Base-by-base conservation (phyloP, 2,888 invertebrate species). In the Corbicula japonica region DNA sequence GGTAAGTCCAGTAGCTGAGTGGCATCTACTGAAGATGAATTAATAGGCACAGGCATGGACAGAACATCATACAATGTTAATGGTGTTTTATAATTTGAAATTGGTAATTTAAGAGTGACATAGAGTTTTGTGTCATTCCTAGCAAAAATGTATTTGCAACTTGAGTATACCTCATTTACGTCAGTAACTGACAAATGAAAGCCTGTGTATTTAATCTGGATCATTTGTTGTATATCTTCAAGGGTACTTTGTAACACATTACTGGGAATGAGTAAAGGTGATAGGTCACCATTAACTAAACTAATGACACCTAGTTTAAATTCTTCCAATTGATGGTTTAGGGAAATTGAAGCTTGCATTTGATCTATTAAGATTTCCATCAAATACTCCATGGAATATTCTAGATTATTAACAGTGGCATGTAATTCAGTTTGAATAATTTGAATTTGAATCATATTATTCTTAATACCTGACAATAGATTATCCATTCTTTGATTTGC, bases 11-110 rank as follows among this genome's bases (percentile, higher is more conserved):
- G 34, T 15, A 76, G 35, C 21, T 85, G 80, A 21, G 82, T 76
- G 18, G 80, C 84, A 74, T 80, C 80, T 18, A 28, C 23, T 21
- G 84, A 81, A 23, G 75, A 70, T n/a, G 54, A 5, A 48, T 81
- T 81, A 12, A 81, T 30, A 30, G 81, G 81, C 3, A 84, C 79
- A 3, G 79, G 77, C 0, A 77, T 12, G 6, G 81, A 70, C 26
- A 74, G 32, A 32, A 81, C 48, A 61, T 72, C 48, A 61, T 71
- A 81, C 12, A 77, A 2, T 15, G 48, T 35, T 18, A 84, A 41
- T 10, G 82, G 76, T 23, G 77, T 34, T 18, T 60, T n/a, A 54
- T 71, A 75, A 23, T 70, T 23, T 26, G 80, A 76, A 35, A 81
- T 46, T n/a, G 79, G 81, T 12, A 81, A 30, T 69, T 77, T 71